Evolutionary conservation across 2,888 invertebrate genomes (phyloP).

Genomic region (Ditula angustiorana): DNA sequence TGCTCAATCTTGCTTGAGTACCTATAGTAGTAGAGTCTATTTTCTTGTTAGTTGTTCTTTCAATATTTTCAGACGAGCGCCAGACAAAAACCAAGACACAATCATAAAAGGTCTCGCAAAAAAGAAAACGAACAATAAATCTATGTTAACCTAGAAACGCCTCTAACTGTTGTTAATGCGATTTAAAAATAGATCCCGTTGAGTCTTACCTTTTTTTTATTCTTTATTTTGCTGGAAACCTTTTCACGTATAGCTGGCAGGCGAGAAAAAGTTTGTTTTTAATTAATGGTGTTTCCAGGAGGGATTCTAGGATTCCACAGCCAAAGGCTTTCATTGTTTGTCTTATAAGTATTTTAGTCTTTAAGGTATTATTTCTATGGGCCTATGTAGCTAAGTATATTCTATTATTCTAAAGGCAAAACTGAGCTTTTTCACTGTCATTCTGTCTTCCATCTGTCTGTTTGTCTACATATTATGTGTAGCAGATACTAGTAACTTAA

Average conservation of each 20-base stretch:
- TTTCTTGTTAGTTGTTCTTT: background rate
- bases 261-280: constrained; percentile 8
- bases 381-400: too few relatives aligned
- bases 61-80: background rate
- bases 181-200: constrained; percentile 5
- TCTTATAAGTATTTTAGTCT: too few relatives aligned
- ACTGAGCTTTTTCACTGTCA: too few relatives aligned
- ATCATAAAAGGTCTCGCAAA: background rate
- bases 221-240: background rate
- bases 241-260: constrained; percentile 3
- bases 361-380: too few relatives aligned
- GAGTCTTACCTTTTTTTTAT: background rate
- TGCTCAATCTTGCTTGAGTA: too few relatives aligned
- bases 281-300: background rate
- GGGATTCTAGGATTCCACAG: too few relatives aligned
- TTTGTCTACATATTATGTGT: too few relatives aligned
- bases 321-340: too few relatives aligned
- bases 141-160: constrained; percentile 16
- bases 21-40: too few relatives aligned
- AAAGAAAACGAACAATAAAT: constrained; percentile 20
- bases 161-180: constrained; percentile 9
- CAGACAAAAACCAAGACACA: background rate
- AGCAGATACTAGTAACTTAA: too few relatives aligned
- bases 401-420: too few relatives aligned
- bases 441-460: too few relatives aligned